Percentiles rank a stretch among this genome's conserved stretches.
Evolutionary conservation across 2,113 vertebrate species (phyloP).

Genomic region (Ginglymostoma cirratum): DNA sequence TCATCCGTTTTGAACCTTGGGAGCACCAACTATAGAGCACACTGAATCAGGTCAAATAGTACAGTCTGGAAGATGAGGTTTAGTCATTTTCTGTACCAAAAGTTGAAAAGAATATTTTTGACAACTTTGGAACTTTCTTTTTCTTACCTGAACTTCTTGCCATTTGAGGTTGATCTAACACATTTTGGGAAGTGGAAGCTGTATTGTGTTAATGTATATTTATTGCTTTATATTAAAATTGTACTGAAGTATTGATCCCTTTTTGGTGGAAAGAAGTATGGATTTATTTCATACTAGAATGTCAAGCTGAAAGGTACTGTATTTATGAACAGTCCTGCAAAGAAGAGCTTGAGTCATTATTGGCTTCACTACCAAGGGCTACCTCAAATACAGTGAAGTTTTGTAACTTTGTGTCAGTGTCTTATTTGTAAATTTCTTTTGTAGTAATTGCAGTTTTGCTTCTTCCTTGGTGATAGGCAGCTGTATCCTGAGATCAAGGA

Average conservation of each 20-base stretch:
- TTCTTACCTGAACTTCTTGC: background rate
- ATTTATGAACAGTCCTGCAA: background rate
- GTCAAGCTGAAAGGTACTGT: background rate
- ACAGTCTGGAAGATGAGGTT: background rate
- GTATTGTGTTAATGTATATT: background rate
- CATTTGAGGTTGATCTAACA: background rate
- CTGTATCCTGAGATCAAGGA: slow-evolving; percentile 77
- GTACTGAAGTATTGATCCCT: background rate
- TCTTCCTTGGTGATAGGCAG: slow-evolving; percentile 53
- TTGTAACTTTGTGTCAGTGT: background rate
- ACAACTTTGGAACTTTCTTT: background rate
- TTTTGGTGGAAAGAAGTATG: background rate
- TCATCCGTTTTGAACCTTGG: background rate
- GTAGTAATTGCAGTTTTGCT: slow-evolving; percentile 35
- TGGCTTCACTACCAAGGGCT: background rate
- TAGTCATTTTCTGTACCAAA: background rate
- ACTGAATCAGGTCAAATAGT: background rate
- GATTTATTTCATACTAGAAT: background rate
- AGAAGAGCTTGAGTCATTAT: background rate
- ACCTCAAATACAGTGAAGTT: background rate
- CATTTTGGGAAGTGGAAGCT: background rate
- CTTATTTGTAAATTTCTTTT: background rate
- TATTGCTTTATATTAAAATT: background rate
- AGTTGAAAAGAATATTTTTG: background rate
- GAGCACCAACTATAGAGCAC: background rate